Evolutionary conservation across 2,797 vertebrate genomes (phyloP).

Genomic region (Bradypodion pumilum): DNA sequence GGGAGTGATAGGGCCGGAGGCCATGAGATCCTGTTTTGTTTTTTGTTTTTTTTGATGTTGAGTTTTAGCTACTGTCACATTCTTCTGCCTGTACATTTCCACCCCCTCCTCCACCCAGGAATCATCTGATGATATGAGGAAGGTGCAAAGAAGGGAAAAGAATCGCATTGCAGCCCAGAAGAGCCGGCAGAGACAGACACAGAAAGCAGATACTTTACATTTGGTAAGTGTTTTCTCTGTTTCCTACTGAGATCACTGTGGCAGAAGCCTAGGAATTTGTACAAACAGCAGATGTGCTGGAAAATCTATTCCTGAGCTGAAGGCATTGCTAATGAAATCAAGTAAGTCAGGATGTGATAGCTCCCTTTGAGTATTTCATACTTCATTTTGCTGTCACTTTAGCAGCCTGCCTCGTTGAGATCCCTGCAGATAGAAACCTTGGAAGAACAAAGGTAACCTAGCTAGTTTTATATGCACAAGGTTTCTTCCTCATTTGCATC

Average conservation of each 20-base stretch:
- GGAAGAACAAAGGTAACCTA: background rate
- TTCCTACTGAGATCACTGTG: fast-evolving
- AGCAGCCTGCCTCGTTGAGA: background rate
- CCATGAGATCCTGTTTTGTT: too few relatives aligned
- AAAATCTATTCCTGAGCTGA: background rate
- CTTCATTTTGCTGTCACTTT: background rate
- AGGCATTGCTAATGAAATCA: too few relatives aligned
- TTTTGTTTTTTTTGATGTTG: too few relatives aligned
- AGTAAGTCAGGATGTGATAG: background rate
- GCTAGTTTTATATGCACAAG: background rate
- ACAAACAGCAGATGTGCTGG: background rate
- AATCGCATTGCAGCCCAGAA: slow-evolving; percentile 98
- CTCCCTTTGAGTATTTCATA: background rate
- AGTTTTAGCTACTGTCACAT: background rate
- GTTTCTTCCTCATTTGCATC: background rate
- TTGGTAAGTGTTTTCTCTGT: slow-evolving; percentile 81
- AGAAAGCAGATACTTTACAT: slow-evolving; percentile 95
- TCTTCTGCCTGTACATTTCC: background rate
- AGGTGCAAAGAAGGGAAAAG: slow-evolving; percentile 95
- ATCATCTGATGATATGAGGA: slow-evolving; percentile 91
- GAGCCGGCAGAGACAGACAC: slow-evolving; percentile 95
- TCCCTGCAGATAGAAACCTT: background rate
- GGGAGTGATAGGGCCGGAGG: too few relatives aligned
- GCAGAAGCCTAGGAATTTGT: background rate
- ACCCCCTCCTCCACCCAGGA: slow-evolving; percentile 77